Evolutionary conservation across 2,888 invertebrate species (phyloP).

Genomic region (Tanypteryx hageni): DNA sequence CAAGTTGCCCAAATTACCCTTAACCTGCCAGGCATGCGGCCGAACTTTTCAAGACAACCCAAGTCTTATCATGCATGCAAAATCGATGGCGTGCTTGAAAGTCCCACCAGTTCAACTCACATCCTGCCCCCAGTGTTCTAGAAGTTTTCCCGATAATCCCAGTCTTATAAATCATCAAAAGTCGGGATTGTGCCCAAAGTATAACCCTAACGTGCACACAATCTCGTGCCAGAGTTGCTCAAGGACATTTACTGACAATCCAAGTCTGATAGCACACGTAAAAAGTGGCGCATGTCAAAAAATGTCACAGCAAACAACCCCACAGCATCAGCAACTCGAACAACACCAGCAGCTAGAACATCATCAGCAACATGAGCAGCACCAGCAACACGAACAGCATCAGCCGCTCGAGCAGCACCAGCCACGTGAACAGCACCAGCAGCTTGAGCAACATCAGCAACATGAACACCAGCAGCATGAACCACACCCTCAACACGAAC

Average conservation of each 20-base stretch:
- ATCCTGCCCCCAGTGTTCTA: conserved; percentile 50
- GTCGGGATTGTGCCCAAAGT: conserved; percentile 41
- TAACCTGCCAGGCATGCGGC: conserved; percentile 49
- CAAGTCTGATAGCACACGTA: conserved; percentile 51
- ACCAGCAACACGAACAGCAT: conserved; percentile 6
- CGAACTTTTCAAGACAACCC: conserved; percentile 52
- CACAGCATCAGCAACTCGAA: not conserved
- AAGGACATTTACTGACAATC: conserved; percentile 52
- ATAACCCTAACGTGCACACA: conserved; percentile 35
- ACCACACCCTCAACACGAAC: not conserved
- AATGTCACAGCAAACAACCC: not conserved
- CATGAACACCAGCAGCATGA: not conserved
- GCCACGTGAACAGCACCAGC: not conserved
- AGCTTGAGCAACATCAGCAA: not conserved
- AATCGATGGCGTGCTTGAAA: conserved; percentile 57
- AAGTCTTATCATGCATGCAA: conserved; percentile 58
- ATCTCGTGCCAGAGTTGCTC: conserved; percentile 53
- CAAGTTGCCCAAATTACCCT: conserved; percentile 45
- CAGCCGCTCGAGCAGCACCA: not conserved
- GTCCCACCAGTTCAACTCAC: conserved; percentile 56
- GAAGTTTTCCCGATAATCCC: conserved; percentile 58
- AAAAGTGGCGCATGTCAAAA: conserved; percentile 40
- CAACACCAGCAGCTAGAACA: conserved; percentile 19
- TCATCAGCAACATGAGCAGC: not conserved
- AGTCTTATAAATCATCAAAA: conserved; percentile 52